A percentile compares a stretch with the other conserved stretches of the same genome.
These are phyloP conservation scores for Chloromyia formosa DNA, from an alignment of 2,888 invertebrate genomes.

Conservation along the genomic window DNA sequence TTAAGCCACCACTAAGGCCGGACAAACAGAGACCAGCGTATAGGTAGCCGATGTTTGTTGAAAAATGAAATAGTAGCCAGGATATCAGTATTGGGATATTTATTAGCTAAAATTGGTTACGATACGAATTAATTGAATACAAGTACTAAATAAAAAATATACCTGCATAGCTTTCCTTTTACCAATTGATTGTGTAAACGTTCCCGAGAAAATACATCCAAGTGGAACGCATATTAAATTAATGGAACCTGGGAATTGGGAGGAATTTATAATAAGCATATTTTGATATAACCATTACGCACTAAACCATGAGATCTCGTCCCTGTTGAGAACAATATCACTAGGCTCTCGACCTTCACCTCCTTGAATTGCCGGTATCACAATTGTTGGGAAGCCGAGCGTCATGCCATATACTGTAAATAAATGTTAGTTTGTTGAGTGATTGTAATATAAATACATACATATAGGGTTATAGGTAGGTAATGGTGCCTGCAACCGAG, in stretches of 20 bases:
- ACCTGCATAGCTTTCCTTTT: constrained; percentile 78
- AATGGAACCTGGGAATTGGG: constrained; percentile 72
- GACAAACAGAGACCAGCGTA: constrained; percentile 77
- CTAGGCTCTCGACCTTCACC: constrained; percentile 61
- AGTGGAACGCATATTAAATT: constrained; percentile 82
- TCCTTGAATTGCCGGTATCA: constrained; percentile 77
- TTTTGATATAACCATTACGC: constrained; percentile 53
- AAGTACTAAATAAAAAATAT: constrained; percentile 30
- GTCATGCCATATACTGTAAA: constrained; percentile 78
- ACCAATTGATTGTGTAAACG: constrained; percentile 76
- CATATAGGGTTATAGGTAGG: no score
- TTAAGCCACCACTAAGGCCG: constrained; percentile 78
- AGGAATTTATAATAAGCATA: constrained; percentile 22
- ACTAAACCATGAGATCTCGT: constrained; percentile 81
- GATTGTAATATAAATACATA: neutral
- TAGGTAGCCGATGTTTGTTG: constrained; percentile 70
- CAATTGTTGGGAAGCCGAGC: constrained; percentile 81
- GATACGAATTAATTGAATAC: no score
- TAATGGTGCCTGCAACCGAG: no score
- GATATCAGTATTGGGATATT: constrained; percentile 78
- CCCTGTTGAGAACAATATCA: constrained; percentile 68
- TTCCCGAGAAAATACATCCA: constrained; percentile 79
- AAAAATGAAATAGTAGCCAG: constrained; percentile 78
- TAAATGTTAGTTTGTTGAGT: neutral
- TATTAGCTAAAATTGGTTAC: constrained; percentile 65